phyloP scores from a whole-genome alignment of 2,113 vertebrate genomes.

The Brachyhypopomus gauderio region DNA sequence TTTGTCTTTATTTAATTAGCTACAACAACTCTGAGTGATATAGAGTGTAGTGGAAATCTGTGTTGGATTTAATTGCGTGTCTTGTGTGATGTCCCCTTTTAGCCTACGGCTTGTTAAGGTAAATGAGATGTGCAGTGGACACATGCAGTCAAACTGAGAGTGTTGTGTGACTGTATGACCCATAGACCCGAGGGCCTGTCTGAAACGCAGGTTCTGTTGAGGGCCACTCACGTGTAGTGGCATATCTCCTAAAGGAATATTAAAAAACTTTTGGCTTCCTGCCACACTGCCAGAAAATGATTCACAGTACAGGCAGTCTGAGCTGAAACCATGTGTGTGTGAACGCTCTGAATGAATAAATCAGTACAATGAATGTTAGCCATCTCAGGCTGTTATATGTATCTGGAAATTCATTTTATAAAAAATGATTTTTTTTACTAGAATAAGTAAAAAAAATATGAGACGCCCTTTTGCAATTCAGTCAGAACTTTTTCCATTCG shows the following conservation, averaged over 20 bases:
- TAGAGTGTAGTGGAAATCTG: conserved; percentile 22
- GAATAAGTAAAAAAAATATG: neutral
- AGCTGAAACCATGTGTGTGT: conserved; percentile 27
- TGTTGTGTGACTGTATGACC: conserved; percentile 18
- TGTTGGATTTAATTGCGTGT: conserved; percentile 31
- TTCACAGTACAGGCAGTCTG: conserved; percentile 22
- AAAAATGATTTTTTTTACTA: neutral
- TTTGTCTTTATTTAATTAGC: conserved; percentile 42
- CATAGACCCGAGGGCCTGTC: conserved; percentile 9
- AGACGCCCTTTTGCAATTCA: neutral
- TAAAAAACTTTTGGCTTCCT: conserved; percentile 35
- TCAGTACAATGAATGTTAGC: conserved; percentile 37
- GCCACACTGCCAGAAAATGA: conserved; percentile 26
- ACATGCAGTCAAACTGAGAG: conserved; percentile 5
- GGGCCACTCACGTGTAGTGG: neutral
- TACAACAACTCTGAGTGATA: conserved; percentile 36
- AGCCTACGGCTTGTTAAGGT: conserved; percentile 8
- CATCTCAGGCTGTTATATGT: conserved; percentile 1
- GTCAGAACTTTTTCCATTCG: conserved; percentile 5
- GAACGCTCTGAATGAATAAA: conserved; percentile 35
- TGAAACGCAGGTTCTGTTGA: neutral
- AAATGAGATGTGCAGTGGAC: conserved; percentile 18
- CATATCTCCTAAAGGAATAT: conserved; percentile 15
- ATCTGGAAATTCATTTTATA: neutral
- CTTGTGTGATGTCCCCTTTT: neutral